Percentiles rank a stretch among this genome's conserved stretches.
These are phyloP conservation scores for Lemur catta DNA, from an alignment of 2,797 vertebrate species.

Conservation along the genomic window DNA sequence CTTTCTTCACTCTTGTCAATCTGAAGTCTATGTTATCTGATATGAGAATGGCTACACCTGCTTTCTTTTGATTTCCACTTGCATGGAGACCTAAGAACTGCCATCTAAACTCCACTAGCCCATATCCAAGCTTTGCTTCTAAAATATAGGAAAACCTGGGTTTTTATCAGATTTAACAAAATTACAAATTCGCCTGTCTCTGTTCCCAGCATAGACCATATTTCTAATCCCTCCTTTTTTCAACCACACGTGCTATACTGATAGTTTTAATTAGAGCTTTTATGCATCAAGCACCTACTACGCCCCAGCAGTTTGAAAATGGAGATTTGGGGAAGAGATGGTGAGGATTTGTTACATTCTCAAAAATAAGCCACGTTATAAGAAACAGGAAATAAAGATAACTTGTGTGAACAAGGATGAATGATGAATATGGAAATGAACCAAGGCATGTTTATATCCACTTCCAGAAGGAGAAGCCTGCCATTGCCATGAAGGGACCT, in stretches of 20 bases:
- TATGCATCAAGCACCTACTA: not conserved
- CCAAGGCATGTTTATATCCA: not conserved
- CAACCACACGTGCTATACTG: not conserved
- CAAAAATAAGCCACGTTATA: not conserved
- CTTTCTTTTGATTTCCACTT: too few relatives aligned
- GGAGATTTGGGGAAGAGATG: not conserved
- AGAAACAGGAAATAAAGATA: not conserved
- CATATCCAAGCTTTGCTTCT: not conserved
- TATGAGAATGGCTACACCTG: too few relatives aligned
- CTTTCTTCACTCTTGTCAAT: too few relatives aligned
- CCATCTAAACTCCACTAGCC: not conserved
- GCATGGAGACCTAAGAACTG: not conserved
- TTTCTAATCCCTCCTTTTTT: not conserved
- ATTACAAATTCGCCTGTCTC: not conserved
- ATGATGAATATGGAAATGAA: not conserved
- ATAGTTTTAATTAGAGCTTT: not conserved
- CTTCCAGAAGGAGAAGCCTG: not conserved
- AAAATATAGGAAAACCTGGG: not conserved
- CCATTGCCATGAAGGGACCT: not conserved
- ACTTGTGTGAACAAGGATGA: not conserved
- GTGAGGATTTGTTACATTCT: not conserved
- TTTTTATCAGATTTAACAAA: conserved; percentile 20
- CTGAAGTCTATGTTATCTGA: too few relatives aligned
- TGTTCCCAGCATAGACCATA: not conserved
- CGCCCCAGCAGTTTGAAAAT: not conserved